Percentiles rank a stretch among this genome's conserved stretches.
Conservation (phyloP, 1,140 invertebrate genomes). For the Trypoxylus dichotomus region DNA sequence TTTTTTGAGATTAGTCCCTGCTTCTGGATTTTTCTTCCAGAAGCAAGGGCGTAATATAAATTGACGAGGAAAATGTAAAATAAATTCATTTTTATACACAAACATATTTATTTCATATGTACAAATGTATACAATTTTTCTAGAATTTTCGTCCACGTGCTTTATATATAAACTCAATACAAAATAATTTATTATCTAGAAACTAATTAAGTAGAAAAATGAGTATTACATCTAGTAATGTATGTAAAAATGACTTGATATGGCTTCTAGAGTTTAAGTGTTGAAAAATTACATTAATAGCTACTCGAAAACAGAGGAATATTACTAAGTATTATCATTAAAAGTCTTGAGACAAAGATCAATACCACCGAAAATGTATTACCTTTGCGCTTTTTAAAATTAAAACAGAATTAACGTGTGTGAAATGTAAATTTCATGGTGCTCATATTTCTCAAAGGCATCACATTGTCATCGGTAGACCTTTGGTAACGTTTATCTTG, state of each 20-base stretch:
- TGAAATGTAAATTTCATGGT: background rate
- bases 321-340: background rate
- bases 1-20: too few relatives aligned
- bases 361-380: background rate
- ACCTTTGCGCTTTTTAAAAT: background rate
- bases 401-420: background rate
- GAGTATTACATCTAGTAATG: slow-evolving; percentile 24
- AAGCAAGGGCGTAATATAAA: too few relatives aligned
- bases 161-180: slow-evolving; percentile 32
- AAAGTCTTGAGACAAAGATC: slow-evolving; percentile 1
- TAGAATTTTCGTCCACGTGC: slow-evolving; percentile 25
- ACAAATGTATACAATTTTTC: slow-evolving; percentile 44
- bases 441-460: background rate
- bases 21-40: too few relatives aligned
- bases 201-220: slow-evolving; percentile 29
- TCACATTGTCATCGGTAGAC: background rate
- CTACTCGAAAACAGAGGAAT: background rate
- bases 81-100: slow-evolving; percentile 31
- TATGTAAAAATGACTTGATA: slow-evolving; percentile 28
- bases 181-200: slow-evolving; percentile 32
- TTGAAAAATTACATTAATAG: slow-evolving; percentile 7
- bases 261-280: slow-evolving; percentile 19
- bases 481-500: slow-evolving; percentile 10
- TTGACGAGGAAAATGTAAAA: too few relatives aligned
- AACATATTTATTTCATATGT: slow-evolving; percentile 42